These are phyloP conservation scores for Alexandromys oeconomus DNA, from an alignment of 2,797 vertebrate species.

Conservation along the genomic window DNA sequence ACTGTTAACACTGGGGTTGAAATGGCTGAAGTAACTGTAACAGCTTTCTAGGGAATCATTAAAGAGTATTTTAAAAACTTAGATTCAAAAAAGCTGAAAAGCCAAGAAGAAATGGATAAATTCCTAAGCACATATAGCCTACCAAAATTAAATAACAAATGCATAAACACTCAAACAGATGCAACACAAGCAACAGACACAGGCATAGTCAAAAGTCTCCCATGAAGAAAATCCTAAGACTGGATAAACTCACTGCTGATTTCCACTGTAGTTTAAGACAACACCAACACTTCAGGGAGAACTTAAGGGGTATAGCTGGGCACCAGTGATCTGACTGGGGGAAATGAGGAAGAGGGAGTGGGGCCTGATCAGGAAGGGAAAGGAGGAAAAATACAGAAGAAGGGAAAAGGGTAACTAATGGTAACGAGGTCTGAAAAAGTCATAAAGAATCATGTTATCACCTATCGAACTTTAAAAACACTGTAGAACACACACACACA, in stretches of 20 bases:
- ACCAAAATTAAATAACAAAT: not conserved
- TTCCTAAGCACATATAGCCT: not conserved
- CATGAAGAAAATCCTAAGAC: not conserved
- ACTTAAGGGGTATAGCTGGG: not conserved
- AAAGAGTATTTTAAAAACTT: not conserved
- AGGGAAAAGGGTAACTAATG: no score
- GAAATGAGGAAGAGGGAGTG: rapidly evolving
- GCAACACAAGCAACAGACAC: not conserved
- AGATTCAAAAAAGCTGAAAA: not conserved
- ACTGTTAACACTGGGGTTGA: not conserved
- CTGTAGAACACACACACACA: not conserved
- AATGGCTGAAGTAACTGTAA: not conserved
- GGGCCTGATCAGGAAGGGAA: not conserved
- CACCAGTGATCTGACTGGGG: not conserved
- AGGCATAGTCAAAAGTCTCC: not conserved
- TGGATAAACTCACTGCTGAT: not conserved
- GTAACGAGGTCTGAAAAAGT: not conserved
- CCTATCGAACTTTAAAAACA: no score
- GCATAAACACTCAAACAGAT: not conserved
- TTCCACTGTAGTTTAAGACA: not conserved
- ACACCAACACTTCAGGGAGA: not conserved
- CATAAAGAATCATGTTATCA: not conserved
- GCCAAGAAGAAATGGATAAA: not conserved
- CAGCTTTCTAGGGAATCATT: not conserved
- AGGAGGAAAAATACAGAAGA: not conserved